phyloP scores from a whole-genome alignment of 2,888 invertebrate genomes.

The Rotaria magnacalcarata region DNA sequence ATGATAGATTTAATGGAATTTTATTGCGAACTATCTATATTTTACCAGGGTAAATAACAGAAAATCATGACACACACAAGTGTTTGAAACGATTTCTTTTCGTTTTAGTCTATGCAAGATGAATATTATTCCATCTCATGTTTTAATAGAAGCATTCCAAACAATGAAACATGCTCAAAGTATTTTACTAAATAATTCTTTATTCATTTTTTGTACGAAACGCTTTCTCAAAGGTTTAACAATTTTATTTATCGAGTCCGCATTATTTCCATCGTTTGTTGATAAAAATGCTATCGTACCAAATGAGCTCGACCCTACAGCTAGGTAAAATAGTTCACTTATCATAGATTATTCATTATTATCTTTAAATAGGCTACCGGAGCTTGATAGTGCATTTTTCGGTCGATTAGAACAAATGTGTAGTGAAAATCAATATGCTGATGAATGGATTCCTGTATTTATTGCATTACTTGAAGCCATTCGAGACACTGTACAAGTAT shows the following conservation, averaged over 20 bases:
- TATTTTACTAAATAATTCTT: not conserved
- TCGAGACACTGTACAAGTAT: not conserved
- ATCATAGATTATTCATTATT: not conserved
- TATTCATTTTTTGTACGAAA: not conserved
- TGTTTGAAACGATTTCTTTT: not conserved
- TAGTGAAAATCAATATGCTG: not conserved
- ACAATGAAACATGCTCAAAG: not conserved
- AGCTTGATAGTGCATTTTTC: not conserved
- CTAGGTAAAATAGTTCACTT: not conserved
- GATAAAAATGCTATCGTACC: not conserved
- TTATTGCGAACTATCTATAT: not conserved
- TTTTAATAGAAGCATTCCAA: not conserved
- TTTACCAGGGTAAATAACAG: not conserved
- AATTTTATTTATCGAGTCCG: not conserved
- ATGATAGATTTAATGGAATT: not conserved
- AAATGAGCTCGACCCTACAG: not conserved
- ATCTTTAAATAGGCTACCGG: not conserved
- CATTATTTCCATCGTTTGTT: slow-evolving; percentile 3
- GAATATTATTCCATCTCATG: not conserved
- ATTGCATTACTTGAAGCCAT: not conserved
- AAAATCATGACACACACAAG: too few relatives aligned
- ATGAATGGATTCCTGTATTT: slow-evolving; percentile 30
- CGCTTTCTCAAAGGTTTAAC: not conserved
- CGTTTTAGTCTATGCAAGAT: not conserved
- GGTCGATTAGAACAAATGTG: not conserved